phyloP scores from a whole-genome alignment of 1,140 invertebrate genomes.

The Drosophila nebulosa region DNA sequence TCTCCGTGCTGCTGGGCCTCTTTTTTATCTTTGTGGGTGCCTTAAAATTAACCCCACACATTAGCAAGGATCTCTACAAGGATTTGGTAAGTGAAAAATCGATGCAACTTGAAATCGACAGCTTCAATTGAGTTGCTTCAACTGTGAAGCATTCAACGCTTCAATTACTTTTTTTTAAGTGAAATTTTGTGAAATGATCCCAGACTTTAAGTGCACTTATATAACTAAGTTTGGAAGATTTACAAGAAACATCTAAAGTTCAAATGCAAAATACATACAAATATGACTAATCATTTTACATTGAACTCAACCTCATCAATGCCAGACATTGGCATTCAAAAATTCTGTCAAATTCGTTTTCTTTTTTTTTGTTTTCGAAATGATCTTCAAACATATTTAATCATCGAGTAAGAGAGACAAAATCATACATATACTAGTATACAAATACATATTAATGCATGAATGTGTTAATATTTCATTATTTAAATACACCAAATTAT shows the following conservation, averaged over 20 bases:
- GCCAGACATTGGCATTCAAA: constrained; percentile 61
- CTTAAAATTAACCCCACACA: constrained; percentile 93
- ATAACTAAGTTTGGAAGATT: neutral
- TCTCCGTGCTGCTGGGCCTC: constrained; percentile 94
- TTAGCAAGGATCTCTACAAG: constrained; percentile 97
- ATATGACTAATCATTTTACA: constrained; percentile 42
- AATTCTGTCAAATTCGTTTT: neutral
- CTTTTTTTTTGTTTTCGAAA: constrained; percentile 24
- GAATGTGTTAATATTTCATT: constrained; percentile 24
- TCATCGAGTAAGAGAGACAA: constrained; percentile 5
- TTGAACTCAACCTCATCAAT: constrained; percentile 71
- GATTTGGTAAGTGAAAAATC: constrained; percentile 90
- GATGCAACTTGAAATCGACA: constrained; percentile 8
- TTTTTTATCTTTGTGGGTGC: constrained; percentile 98
- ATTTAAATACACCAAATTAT: constrained; percentile 21
- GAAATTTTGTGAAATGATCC: neutral
- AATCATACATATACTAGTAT: neutral
- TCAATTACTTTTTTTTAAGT: constrained; percentile 41
- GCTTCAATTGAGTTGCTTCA: constrained; percentile 13
- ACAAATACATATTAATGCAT: neutral
- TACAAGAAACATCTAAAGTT: constrained; percentile 18
- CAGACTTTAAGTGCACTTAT: neutral
- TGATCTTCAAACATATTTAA: constrained; percentile 55
- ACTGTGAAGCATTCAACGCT: constrained; percentile 3
- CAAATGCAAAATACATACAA: neutral